Evolutionary conservation across 30 jellyfish, hydroid and myxozoan species (phyloP).

Genomic region (Hydractinia echinata): DNA sequence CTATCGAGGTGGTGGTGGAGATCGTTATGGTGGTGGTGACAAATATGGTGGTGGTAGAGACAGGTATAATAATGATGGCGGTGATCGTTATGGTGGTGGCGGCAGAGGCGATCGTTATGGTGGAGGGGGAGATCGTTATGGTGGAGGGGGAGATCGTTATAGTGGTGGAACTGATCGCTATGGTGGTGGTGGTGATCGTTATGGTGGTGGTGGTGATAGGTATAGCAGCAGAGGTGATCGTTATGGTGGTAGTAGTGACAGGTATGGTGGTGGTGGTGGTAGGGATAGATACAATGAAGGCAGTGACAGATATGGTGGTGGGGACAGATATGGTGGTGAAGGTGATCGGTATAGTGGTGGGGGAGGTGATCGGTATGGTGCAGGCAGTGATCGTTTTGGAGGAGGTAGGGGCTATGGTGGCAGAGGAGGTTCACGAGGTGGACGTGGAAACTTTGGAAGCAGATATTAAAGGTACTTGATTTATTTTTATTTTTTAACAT

Average conservation of each 20-base stretch:
- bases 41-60: background rate
- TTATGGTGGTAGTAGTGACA: background rate
- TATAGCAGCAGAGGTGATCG: background rate
- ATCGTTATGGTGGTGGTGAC: no score
- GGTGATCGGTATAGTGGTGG: background rate
- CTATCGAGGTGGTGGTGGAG: no score
- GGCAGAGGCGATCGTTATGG: background rate
- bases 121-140: slow-evolving; percentile 22
- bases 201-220: slow-evolving; percentile 8
- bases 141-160: background rate
- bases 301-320: background rate
- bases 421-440: slow-evolving; percentile 17
- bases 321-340: background rate
- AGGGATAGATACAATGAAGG: background rate
- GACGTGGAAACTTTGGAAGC: slow-evolving; percentile 9
- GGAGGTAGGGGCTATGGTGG: background rate
- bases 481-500: background rate
- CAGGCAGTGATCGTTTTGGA: slow-evolving; percentile 5
- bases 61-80: background rate
- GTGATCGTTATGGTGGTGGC: background rate
- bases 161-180: background rate
- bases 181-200: background rate
- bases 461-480: background rate
- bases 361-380: background rate
- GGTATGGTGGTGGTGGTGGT: background rate